phyloP scores from a whole-genome alignment of 2,888 invertebrate species.

The Hofmannophila pseudospretella region DNA sequence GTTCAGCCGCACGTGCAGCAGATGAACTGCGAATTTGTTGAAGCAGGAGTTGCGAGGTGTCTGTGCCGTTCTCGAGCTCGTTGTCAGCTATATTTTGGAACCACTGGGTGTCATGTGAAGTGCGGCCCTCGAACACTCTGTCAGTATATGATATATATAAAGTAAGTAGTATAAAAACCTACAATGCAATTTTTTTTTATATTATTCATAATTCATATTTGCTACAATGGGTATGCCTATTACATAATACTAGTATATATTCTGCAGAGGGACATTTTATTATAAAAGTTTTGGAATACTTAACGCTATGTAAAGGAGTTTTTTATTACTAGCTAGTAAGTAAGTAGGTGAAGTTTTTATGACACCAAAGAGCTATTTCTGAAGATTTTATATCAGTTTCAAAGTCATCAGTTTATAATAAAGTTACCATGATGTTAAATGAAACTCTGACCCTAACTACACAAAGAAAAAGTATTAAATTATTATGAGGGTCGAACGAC shows the following conservation, averaged over 20 bases:
- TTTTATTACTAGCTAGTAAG: slow-evolving; percentile 48
- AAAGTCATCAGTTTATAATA: slow-evolving; percentile 48
- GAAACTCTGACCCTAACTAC: slow-evolving; percentile 15
- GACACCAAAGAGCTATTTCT: slow-evolving; percentile 50
- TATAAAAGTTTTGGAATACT: slow-evolving; percentile 59
- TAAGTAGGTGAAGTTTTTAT: slow-evolving; percentile 62
- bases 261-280: slow-evolving; percentile 44
- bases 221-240: too few relatives aligned
- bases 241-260: slow-evolving; percentile 19
- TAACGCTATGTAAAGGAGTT: slow-evolving; percentile 54
- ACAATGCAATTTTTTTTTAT: too few relatives aligned
- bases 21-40: too few relatives aligned
- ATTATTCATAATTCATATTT: too few relatives aligned
- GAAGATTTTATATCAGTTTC: slow-evolving; percentile 57
- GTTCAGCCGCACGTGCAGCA: too few relatives aligned
- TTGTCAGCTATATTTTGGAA: too few relatives aligned
- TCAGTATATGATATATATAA: too few relatives aligned
- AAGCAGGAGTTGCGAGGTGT: too few relatives aligned
- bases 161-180: too few relatives aligned
- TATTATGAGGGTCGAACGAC: neutral
- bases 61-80: too few relatives aligned
- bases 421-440: slow-evolving; percentile 28
- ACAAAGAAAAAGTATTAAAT: slow-evolving; percentile 1
- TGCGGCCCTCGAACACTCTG: too few relatives aligned
- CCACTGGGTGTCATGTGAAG: too few relatives aligned